Evolutionary conservation across 2,797 vertebrate species (phyloP).

Genomic region (Eulemur coronatus): DNA sequence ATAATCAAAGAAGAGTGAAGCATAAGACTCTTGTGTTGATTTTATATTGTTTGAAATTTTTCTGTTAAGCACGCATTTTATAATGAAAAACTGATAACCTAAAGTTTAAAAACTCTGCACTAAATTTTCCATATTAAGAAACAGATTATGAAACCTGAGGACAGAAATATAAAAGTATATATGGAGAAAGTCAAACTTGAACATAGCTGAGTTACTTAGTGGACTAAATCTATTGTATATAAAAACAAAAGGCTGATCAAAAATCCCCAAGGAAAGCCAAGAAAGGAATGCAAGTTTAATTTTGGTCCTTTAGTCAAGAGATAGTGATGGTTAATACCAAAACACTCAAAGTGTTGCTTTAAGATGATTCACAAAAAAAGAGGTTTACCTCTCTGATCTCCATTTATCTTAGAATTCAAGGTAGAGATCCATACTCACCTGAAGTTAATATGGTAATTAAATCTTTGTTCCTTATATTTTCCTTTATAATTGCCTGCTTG

Average conservation of each 20-base stretch:
- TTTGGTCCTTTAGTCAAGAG: neutral
- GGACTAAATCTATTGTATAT: neutral
- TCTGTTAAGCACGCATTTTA: neutral
- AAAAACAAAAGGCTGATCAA: neutral
- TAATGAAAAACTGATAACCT: neutral
- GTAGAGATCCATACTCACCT: neutral
- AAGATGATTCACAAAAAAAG: neutral
- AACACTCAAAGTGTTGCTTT: neutral
- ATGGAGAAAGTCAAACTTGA: neutral
- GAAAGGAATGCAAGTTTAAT: neutral
- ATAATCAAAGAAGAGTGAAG: neutral
- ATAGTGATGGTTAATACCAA: rapidly evolving
- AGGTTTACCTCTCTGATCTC: neutral
- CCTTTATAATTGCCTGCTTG: neutral
- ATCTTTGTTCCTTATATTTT: conserved; percentile 14
- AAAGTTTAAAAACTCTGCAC: neutral
- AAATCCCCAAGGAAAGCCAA: neutral
- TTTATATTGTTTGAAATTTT: neutral
- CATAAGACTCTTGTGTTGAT: neutral
- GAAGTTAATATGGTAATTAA: conserved; percentile 26
- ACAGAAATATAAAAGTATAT: conserved; percentile 1
- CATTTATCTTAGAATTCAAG: conserved; percentile 12
- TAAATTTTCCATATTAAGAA: neutral
- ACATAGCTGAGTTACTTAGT: neutral
- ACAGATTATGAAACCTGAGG: neutral